phyloP scores from a whole-genome alignment of 2,888 invertebrate genomes.

The Lathronympha strigana region DNA sequence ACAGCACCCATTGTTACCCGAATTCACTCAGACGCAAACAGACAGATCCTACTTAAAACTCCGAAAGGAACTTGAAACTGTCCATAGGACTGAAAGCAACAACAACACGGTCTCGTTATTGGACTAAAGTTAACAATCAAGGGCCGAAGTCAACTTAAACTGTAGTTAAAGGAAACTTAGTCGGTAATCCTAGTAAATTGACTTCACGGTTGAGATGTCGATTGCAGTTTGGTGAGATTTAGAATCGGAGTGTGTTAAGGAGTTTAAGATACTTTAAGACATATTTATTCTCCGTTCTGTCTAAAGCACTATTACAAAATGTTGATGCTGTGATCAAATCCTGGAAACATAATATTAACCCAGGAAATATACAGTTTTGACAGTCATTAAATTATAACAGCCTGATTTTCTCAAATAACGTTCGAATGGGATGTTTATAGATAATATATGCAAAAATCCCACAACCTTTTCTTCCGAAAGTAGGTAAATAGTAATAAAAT shows the following conservation, averaged over 20 bases:
- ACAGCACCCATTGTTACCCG: not conserved
- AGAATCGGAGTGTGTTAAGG: slow-evolving; percentile 12
- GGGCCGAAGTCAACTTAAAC: slow-evolving; percentile 34
- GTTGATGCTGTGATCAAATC: no score
- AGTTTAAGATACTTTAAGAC: slow-evolving; percentile 8
- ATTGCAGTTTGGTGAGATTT: slow-evolving; percentile 26
- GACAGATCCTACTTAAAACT: slow-evolving; percentile 25
- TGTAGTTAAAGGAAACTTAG: slow-evolving; percentile 41
- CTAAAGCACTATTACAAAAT: no score
- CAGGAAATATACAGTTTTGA: no score
- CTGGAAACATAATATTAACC: no score
- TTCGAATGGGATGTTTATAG: no score
- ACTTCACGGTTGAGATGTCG: slow-evolving; percentile 38
- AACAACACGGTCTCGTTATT: slow-evolving; percentile 28
- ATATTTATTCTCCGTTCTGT: not conserved
- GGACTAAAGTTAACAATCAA: slow-evolving; percentile 40
- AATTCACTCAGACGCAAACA: slow-evolving; percentile 5
- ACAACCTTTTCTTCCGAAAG: no score
- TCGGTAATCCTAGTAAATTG: slow-evolving; percentile 40
- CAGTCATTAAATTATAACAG: no score
- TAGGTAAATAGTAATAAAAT: no score
- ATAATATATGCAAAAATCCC: no score
- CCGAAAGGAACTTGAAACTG: slow-evolving; percentile 30
- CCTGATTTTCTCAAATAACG: no score
- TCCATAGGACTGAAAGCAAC: slow-evolving; percentile 28